phyloP scores from a whole-genome alignment of 2,888 invertebrate genomes.

The Torymus aiolomorphi region DNA sequence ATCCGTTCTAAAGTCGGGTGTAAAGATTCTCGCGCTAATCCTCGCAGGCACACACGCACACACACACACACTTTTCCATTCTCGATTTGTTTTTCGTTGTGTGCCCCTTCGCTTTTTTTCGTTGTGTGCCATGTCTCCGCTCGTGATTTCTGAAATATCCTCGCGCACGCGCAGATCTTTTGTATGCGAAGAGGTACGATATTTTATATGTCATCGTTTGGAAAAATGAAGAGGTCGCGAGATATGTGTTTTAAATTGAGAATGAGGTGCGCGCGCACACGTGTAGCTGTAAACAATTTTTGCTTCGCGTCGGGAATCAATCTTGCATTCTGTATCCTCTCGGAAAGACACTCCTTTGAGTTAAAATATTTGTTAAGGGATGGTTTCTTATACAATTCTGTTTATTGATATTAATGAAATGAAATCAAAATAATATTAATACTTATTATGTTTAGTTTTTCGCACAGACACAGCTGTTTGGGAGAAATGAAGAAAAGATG shows the following conservation, averaged over 20 bases:
- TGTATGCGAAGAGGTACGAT: constrained; percentile 37
- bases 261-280: background rate
- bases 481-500: no score
- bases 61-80: background rate
- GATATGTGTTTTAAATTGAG: constrained; percentile 30
- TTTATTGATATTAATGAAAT: no score
- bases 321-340: no score
- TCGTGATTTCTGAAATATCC: constrained; percentile 52
- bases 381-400: no score
- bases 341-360: no score
- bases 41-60: background rate
- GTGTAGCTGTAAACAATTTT: no score
- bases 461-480: no score
- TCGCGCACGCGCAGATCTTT: constrained; percentile 32
- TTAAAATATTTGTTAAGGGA: no score
- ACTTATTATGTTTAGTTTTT: no score
- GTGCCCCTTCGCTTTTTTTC: constrained; percentile 27
- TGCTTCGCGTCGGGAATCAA: no score
- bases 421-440: no score
- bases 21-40: constrained; percentile 47
- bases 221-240: constrained; percentile 41
- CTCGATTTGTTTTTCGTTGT: background rate
- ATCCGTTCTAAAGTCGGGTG: constrained; percentile 48
- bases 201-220: constrained; percentile 46
- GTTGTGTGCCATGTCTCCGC: constrained; percentile 48